phyloP scores from a whole-genome alignment of 2,797 vertebrate genomes.

The Aplochiton taeniatus region DNA sequence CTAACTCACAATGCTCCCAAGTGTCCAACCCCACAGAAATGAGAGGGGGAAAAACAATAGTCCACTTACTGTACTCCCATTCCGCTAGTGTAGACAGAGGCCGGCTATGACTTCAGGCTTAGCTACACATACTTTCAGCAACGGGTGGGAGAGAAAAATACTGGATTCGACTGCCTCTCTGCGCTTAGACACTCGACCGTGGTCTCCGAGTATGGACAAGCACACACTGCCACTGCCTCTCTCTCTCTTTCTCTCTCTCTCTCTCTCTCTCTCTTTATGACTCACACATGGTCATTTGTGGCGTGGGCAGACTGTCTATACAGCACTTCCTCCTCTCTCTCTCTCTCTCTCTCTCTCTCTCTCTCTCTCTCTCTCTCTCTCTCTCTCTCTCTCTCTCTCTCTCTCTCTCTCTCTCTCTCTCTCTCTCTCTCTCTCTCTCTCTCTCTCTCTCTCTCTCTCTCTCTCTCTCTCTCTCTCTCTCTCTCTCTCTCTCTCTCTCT shows the following conservation, averaged over 20 bases:
- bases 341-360: too few species aligned
- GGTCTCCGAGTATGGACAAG: constrained; percentile 8
- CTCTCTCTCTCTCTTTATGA: constrained; percentile 48
- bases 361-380: constrained; percentile 9
- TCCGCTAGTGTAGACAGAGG: background rate
- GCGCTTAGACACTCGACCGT: constrained; percentile 44
- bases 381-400: constrained; percentile 4
- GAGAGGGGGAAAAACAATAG: too few species aligned
- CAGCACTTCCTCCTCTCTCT: constrained; percentile 30
- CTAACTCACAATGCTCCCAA: too few species aligned
- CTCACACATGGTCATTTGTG: constrained; percentile 53
- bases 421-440: constrained; percentile 4
- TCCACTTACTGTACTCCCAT: constrained; percentile 1
- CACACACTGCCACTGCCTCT: constrained; percentile 11
- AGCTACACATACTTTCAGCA: background rate
- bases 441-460: constrained; percentile 4
- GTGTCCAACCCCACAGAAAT: too few species aligned
- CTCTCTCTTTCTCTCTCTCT: constrained; percentile 30
- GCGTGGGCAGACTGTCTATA: constrained; percentile 42
- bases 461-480: background rate
- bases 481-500: constrained; percentile 12
- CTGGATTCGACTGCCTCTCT: constrained; percentile 19
- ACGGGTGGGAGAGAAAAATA: constrained; percentile 5
- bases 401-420: constrained; percentile 4
- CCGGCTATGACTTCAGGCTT: background rate